Percentiles rank a stretch among this genome's conserved stretches.
Conservation (phyloP, 1,140 invertebrate species). For the Proctacanthus coquilletti region DNA sequence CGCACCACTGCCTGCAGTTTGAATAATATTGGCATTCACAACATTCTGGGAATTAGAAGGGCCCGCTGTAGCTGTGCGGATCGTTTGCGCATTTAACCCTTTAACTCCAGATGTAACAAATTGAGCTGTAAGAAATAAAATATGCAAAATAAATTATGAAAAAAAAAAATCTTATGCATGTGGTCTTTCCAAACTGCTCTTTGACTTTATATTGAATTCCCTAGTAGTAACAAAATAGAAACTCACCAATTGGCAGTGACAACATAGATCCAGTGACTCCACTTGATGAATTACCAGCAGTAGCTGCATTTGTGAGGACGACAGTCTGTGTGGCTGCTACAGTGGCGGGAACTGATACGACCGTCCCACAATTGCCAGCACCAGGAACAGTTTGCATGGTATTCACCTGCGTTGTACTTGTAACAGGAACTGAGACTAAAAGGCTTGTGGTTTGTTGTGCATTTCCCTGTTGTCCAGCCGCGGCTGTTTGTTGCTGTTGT, state of each 20-base stretch:
- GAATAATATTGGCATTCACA: background rate
- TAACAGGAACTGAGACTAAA: conserved; percentile 31
- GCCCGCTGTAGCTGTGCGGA: conserved; percentile 22
- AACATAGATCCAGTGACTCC: conserved; percentile 30
- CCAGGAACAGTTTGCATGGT: conserved; percentile 2
- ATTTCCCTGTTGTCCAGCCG: conserved; percentile 13
- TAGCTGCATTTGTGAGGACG: conserved; percentile 35
- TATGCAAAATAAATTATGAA: conserved; percentile 11
- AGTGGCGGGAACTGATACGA: conserved; percentile 23
- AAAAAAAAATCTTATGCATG: background rate
- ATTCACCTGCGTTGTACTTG: conserved; percentile 17
- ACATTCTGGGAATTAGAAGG: background rate
- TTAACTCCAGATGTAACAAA: conserved; percentile 46
- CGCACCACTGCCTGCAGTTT: conserved; percentile 16
- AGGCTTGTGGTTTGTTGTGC: conserved; percentile 21
- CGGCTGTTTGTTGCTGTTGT: conserved; percentile 33
- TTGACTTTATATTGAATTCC: background rate
- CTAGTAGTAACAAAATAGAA: conserved; percentile 10
- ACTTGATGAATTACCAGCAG: conserved; percentile 12
- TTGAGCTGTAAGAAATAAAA: conserved; percentile 39
- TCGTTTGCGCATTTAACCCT: conserved; percentile 41
- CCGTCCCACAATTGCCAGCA: conserved; percentile 1
- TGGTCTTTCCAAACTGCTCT: background rate
- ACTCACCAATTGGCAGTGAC: conserved; percentile 44
- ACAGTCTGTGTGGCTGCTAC: conserved; percentile 39